A percentile compares a stretch with the other conserved stretches of the same genome.
Evolutionary conservation across 2,797 vertebrate species (phyloP).

Genomic region (Mallotus villosus): DNA sequence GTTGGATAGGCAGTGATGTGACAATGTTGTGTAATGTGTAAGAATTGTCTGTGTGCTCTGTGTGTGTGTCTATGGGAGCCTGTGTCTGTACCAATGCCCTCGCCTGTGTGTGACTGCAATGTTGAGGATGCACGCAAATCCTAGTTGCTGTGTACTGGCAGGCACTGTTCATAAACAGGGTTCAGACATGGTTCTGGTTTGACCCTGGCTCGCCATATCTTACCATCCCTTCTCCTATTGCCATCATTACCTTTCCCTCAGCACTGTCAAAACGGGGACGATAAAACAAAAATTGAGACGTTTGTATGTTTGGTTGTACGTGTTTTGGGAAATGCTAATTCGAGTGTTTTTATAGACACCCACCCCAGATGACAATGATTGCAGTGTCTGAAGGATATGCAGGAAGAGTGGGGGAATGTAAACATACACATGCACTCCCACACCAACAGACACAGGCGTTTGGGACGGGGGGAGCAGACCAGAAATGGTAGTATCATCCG

Average conservation of each 20-base stretch:
- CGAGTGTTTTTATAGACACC: constrained; percentile 60
- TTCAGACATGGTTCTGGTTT: constrained; percentile 63
- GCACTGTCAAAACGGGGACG: constrained; percentile 63
- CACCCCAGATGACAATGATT: constrained; percentile 68
- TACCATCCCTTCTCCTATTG: constrained; percentile 69
- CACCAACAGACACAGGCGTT: neutral
- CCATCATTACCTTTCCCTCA: constrained; percentile 71
- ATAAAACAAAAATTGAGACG: constrained; percentile 74
- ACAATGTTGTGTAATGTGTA: no score
- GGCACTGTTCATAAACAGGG: constrained; percentile 64
- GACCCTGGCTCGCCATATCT: constrained; percentile 68
- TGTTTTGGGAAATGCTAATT: constrained; percentile 73
- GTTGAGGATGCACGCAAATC: constrained; percentile 58
- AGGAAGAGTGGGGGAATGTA: constrained; percentile 62
- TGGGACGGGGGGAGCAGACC: constrained; percentile 36
- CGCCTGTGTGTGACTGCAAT: neutral
- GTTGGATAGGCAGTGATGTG: no score
- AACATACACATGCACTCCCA: constrained; percentile 54
- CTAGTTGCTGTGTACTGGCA: constrained; percentile 64
- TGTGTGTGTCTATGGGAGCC: no score
- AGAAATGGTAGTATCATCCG: constrained; percentile 71
- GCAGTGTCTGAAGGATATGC: constrained; percentile 68
- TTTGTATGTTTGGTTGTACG: constrained; percentile 49
- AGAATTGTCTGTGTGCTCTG: no score
- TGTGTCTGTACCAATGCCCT: no score